Percentiles rank a stretch among this genome's conserved stretches.
Conservation (phyloP, 2,113 vertebrate genomes). For the Labeo catla region DNA sequence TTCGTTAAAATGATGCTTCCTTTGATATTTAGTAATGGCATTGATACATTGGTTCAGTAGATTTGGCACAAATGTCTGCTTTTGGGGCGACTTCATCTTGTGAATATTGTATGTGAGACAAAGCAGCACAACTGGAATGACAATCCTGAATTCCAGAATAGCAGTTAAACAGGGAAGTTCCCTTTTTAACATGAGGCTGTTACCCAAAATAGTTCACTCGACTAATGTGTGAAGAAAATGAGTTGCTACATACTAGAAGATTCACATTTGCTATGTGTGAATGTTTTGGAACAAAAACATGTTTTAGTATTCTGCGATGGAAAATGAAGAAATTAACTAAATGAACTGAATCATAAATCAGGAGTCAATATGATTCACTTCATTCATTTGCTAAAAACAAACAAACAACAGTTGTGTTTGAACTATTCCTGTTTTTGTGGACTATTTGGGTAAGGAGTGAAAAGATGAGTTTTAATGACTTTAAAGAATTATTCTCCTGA, state of each 20-base stretch:
- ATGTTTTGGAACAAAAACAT: not conserved
- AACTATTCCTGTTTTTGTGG: not conserved
- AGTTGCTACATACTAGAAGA: slow-evolving; percentile 53
- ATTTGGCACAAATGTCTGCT: not conserved
- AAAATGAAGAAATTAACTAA: not conserved
- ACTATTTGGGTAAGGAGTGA: not conserved
- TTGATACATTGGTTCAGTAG: not conserved
- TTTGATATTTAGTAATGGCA: too few species aligned
- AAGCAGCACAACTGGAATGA: slow-evolving; percentile 12
- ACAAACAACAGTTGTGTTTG: not conserved
- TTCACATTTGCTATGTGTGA: slow-evolving; percentile 38
- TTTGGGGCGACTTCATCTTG: not conserved
- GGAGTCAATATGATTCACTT: not conserved
- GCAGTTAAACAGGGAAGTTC: not conserved
- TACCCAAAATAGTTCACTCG: slow-evolving; percentile 24
- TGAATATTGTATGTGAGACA: not conserved
- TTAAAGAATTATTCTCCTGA: not conserved
- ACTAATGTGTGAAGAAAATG: slow-evolving; percentile 16
- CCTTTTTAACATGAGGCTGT: not conserved
- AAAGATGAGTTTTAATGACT: not conserved
- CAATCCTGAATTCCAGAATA: not conserved
- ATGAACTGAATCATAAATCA: not conserved
- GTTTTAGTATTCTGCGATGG: not conserved
- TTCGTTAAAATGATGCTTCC: too few species aligned
- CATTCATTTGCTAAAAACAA: not conserved